These are phyloP conservation scores for Tipula lateralis DNA, from an alignment of 2,888 invertebrate species.

Conservation along the genomic window DNA sequence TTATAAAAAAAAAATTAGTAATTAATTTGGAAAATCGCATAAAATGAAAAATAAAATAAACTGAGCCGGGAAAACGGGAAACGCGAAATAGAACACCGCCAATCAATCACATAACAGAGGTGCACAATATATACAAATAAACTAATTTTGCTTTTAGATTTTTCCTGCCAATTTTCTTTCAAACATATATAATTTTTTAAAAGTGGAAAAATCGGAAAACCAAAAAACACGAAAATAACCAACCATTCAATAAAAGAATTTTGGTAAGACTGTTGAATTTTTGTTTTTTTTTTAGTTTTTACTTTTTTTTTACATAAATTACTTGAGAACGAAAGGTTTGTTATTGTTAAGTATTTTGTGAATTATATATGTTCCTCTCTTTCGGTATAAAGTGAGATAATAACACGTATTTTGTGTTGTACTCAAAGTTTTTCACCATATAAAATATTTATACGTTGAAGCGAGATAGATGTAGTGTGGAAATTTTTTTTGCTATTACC, in stretches of 20 bases:
- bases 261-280: slow-evolving; percentile 15
- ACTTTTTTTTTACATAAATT: not conserved
- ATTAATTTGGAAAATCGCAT: not conserved
- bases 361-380: not conserved
- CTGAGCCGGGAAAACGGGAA: not conserved
- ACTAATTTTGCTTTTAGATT: not conserved
- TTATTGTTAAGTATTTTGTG: not conserved
- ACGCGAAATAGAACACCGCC: not conserved
- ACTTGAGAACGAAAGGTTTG: not conserved
- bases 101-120: not conserved
- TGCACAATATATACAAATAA: not conserved
- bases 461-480: not conserved
- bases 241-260: slow-evolving; percentile 1
- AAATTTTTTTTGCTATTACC: not conserved
- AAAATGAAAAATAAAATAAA: not conserved
- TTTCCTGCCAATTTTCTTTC: not conserved
- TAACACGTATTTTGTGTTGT: not conserved
- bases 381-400: not conserved
- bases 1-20: not conserved
- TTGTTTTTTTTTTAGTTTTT: not conserved
- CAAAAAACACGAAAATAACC: not conserved
- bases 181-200: not conserved
- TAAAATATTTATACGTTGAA: not conserved
- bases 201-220: not conserved
- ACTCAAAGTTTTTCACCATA: not conserved